Conservation (phyloP, 2,797 vertebrate species). For the Hydrocynus forskahlii region DNA sequence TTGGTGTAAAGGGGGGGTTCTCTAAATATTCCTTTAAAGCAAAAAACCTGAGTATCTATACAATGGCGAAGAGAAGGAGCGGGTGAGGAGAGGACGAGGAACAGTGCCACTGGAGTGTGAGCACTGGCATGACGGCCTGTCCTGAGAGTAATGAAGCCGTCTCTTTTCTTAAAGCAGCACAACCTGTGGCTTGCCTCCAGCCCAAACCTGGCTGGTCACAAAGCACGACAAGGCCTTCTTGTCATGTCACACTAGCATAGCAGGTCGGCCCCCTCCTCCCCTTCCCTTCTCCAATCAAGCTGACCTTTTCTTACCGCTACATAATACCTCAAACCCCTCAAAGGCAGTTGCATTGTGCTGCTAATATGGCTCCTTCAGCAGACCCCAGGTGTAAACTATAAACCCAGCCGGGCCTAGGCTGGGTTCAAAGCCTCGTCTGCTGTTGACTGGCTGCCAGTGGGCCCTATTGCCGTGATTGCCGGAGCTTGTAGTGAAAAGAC, state of each 20-base stretch:
- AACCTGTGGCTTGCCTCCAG: slow-evolving; percentile 62
- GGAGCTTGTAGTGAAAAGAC: slow-evolving; percentile 76
- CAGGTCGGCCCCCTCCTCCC: slow-evolving; percentile 49
- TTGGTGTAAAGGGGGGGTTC: no score
- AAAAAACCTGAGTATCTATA: not conserved
- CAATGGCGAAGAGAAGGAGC: not conserved
- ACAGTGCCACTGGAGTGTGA: not conserved
- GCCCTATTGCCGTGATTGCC: slow-evolving; percentile 67
- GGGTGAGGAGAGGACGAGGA: not conserved
- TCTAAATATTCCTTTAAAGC: no score
- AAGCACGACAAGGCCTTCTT: slow-evolving; percentile 63
- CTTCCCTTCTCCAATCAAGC: slow-evolving; percentile 52
- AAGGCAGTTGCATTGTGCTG: slow-evolving; percentile 67
- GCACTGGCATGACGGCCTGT: slow-evolving; percentile 9
- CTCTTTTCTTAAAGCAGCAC: slow-evolving; percentile 15
- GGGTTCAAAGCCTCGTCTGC: slow-evolving; percentile 71
- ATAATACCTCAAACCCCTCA: slow-evolving; percentile 68
- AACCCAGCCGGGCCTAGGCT: slow-evolving; percentile 50
- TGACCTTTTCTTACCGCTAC: slow-evolving; percentile 65
- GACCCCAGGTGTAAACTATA: slow-evolving; percentile 68
- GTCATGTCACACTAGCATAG: slow-evolving; percentile 69
- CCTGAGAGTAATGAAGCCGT: slow-evolving; percentile 30
- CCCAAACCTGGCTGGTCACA: slow-evolving; percentile 60
- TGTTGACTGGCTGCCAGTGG: slow-evolving; percentile 72
- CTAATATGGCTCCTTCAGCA: slow-evolving; percentile 67